These are phyloP conservation scores for Sterrhoptilus dennistouni DNA, from an alignment of 2,113 vertebrate species.

Conservation along the genomic window DNA sequence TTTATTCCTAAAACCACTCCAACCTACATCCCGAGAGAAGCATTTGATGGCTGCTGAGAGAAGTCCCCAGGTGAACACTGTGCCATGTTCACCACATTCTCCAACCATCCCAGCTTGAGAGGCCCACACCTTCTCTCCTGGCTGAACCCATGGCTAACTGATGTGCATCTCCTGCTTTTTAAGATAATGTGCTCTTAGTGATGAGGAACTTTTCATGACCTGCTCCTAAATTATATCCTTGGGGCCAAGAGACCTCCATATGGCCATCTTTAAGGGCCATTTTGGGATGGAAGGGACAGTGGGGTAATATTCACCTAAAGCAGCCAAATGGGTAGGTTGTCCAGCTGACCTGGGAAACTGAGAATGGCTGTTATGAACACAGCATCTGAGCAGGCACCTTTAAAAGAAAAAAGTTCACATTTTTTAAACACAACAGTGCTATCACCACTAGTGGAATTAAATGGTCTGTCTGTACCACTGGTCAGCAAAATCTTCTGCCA, in stretches of 20 bases:
- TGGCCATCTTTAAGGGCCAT: neutral
- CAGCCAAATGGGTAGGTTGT: neutral
- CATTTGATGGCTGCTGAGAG: neutral
- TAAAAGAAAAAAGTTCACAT: neutral
- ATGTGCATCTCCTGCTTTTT: neutral
- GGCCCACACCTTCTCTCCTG: neutral
- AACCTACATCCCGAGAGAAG: neutral
- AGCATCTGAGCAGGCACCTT: neutral
- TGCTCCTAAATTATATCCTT: neutral
- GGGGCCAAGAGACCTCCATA: neutral
- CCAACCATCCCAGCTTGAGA: accelerated
- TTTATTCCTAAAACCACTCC: neutral
- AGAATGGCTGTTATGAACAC: neutral
- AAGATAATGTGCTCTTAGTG: neutral
- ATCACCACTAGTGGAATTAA: neutral
- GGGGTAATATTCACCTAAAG: neutral
- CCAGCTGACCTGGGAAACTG: neutral
- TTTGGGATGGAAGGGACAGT: neutral
- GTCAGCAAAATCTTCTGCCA: neutral
- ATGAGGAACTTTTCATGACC: neutral
- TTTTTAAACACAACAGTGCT: neutral
- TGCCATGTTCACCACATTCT: neutral
- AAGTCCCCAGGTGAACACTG: neutral
- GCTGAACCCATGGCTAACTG: neutral
- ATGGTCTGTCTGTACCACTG: neutral